These are phyloP conservation scores for Cyprinodon brontotheroides DNA, from an alignment of 2,113 vertebrate genomes.

Conservation along the genomic window DNA sequence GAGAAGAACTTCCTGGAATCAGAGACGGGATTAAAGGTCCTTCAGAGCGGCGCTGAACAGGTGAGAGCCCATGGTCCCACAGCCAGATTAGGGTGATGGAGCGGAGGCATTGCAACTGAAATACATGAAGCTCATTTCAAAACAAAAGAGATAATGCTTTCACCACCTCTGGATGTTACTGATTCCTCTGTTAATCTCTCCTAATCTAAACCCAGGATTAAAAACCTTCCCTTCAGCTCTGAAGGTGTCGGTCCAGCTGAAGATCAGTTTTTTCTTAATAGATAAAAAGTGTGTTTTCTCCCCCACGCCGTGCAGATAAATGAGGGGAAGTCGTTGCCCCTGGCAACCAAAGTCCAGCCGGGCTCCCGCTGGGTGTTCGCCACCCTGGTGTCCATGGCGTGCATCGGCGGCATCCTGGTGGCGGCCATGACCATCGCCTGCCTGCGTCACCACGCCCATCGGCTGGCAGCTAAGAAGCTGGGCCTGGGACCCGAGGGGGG, in stretches of 20 bases:
- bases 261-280: not conserved
- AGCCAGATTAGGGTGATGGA: too few relatives aligned
- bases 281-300: not conserved
- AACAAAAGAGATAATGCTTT: too few relatives aligned
- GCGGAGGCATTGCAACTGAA: too few relatives aligned
- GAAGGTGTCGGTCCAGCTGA: not conserved
- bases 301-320: slow-evolving; percentile 66
- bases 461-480: slow-evolving; percentile 88
- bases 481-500: slow-evolving; percentile 90
- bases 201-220: too few relatives aligned
- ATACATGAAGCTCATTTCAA: too few relatives aligned
- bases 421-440: slow-evolving; percentile 85
- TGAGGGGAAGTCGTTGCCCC: slow-evolving; percentile 75
- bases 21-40: slow-evolving; percentile 85
- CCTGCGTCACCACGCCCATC: slow-evolving; percentile 86
- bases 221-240: not conserved
- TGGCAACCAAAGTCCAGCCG: slow-evolving; percentile 68
- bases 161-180: too few relatives aligned
- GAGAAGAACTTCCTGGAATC: slow-evolving; percentile 87
- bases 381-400: slow-evolving; percentile 87
- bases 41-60: slow-evolving; percentile 90
- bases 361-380: slow-evolving; percentile 86
- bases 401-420: slow-evolving; percentile 85
- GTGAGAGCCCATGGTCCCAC: slow-evolving; percentile 42
- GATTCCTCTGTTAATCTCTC: too few relatives aligned